Percentiles rank a stretch among this genome's conserved stretches.
Conservation (phyloP, 2,888 invertebrate genomes). For the Drosophila histrio region DNA sequence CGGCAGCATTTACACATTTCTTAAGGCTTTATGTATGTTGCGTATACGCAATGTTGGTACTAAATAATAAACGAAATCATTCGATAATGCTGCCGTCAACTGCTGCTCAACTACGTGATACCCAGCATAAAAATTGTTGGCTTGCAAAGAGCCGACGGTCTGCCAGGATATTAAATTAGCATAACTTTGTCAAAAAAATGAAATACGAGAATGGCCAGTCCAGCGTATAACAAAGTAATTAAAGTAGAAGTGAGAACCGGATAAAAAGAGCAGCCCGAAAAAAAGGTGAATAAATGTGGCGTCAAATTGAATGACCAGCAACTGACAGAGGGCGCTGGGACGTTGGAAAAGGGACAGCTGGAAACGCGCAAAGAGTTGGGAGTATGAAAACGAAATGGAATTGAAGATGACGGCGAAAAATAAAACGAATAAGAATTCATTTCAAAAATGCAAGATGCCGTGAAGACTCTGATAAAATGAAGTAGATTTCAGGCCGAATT, state of each 20-base stretch:
- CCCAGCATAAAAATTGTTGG: neutral
- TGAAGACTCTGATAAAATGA: conserved; percentile 77
- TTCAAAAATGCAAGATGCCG: conserved; percentile 75
- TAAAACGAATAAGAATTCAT: conserved; percentile 51
- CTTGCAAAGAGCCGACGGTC: neutral
- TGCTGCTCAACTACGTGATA: neutral
- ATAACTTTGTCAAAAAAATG: neutral
- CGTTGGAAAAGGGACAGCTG: neutral
- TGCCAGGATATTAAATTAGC: neutral
- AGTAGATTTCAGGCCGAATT: conserved; percentile 70
- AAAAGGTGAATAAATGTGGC: conserved; percentile 70
- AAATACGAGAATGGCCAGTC: conserved; percentile 1
- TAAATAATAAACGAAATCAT: conserved; percentile 8
- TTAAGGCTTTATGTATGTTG: conserved; percentile 4
- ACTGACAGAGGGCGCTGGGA: conserved; percentile 12
- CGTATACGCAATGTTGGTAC: conserved; percentile 46
- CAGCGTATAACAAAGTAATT: conserved; percentile 59
- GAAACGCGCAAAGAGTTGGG: conserved; percentile 18
- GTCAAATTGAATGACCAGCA: conserved; percentile 74
- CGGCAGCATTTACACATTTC: conserved; percentile 21
- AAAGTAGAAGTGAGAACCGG: conserved; percentile 36
- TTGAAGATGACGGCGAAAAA: conserved; percentile 58
- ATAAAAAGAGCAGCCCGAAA: conserved; percentile 20
- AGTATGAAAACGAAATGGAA: conserved; percentile 54
- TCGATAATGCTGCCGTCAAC: neutral